Base-by-base conservation (phyloP, 2,113 vertebrate species). In the Gasterosteus aculeatus region DNA sequence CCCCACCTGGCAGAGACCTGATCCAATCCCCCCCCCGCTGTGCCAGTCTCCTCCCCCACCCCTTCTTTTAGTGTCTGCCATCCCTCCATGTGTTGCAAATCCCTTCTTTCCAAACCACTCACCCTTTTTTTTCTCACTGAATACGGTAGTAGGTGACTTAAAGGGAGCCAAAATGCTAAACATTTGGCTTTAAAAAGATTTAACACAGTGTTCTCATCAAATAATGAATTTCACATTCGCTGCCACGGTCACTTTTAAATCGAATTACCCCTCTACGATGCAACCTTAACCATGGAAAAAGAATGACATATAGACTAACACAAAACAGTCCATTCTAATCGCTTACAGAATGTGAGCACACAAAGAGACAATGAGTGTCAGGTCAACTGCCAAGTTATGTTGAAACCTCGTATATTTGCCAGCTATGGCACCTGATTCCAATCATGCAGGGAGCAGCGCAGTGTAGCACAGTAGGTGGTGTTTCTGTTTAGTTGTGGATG, bases 341-440 rank as follows among this genome's bases (percentile, higher is more conserved):
- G 41, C 69, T 38, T 4, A 14, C 63, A 62, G 46, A 72, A 64
- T 35, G 31, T 39, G 44, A 71, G 44, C 26, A 73, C 75, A 44
- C 42, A 56, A 44, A 75, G 44, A 61, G 42, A 63, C 58, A 19
- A 35, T 0, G 35, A 7, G 35, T 10, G 58, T 66, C 57, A 72
- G 68, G 71, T 62, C 67, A 71, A 57, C 69, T 63, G 54, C 41
- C 49, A 79, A 39, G 18, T 77, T 29, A 68, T 22, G 53, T 67
- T 69, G 72, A 53, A 73, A 57, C 49, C 2, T 69, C 56, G 39
- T 38, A 73, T 38, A 64, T 35, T 33, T 70, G 64, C 61, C 77
- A 73, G 74, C 68, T 71, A 64, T 14, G 44, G 62, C 56, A 80
- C 75, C 77, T 87, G 79, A 84, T 73, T 85, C 67, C 72, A 82